Evolutionary conservation across 2,888 invertebrate species (phyloP), one percentile per base, ranked within the genome.

Genomic region (Stenodera caucasica): DNA sequence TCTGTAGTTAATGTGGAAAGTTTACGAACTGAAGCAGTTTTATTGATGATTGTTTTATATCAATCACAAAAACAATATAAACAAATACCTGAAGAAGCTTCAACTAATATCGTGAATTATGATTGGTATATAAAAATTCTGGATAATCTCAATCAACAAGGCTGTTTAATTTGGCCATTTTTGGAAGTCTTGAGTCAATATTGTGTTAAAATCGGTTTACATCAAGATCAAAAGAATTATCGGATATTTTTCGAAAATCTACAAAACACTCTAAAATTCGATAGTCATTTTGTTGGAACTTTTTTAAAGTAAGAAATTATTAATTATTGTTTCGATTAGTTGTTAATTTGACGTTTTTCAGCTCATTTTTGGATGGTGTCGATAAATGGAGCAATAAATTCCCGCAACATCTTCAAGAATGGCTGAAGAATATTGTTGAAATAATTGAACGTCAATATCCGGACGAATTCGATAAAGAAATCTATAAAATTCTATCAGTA

Each of bases 391-490:
- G 71, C 57, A 68, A 66, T 26, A 62, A 67, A 11, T 69, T 71
- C 50, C 54, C 73, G 0, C 56, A 70, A 32, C 68, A 73, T 52
- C 62, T 67, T 7, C 63, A 67, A 55, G 49, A 61, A 2, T 80
- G 79, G 78, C 26, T 78, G 9, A 70, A 64, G 49, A 69, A 78
- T 15, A 81, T 87, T 30, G 71, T 91, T 0, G 83, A 84, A 61
- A 84, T 81, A 23, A 75, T 92, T 1, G 92, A 93, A 77, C 82
- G 79, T 4, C 86, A 87, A 67, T 92, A 92, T 75, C 90, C 93
- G 0, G 81, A 82, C 0, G 84, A 84, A 11, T 92, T 92, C 74
- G 92, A 92, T 72, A 81, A 82, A 52, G 85, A 87, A 49, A 81
- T 91, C 0, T 88, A 88, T 69, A 81, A 82, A 14, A 82, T 87